A percentile compares a stretch with the other conserved stretches of the same genome.
Evolutionary conservation across 2,113 vertebrate species (phyloP).

Genomic region (Dermatemys mawii): DNA sequence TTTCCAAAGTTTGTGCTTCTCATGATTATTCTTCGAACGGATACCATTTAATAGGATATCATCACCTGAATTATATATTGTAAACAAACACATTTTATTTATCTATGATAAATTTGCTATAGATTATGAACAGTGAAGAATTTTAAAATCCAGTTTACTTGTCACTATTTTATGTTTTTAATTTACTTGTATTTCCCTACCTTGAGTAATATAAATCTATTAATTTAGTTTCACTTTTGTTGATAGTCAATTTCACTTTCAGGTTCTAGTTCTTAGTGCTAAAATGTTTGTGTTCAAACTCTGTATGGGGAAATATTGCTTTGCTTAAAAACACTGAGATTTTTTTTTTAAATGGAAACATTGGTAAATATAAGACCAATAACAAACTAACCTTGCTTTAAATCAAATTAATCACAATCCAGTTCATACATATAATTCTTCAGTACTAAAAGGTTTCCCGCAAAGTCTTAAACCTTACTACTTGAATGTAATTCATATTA

Average conservation of each 20-base stretch:
- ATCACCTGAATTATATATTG: background rate
- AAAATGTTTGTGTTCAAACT: background rate
- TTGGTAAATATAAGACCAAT: too few species aligned
- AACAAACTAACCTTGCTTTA: too few species aligned
- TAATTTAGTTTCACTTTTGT: background rate
- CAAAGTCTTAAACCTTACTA: too few species aligned
- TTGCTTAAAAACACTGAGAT: background rate
- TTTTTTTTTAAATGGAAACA: background rate
- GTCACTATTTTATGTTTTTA: background rate
- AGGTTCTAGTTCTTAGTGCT: background rate
- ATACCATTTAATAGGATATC: background rate
- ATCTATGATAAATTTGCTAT: background rate
- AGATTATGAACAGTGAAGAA: background rate
- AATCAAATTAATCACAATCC: background rate
- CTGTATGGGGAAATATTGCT: background rate
- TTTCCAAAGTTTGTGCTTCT: rapidly evolving
- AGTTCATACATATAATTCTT: too few species aligned
- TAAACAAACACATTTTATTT: background rate
- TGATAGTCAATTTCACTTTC: background rate
- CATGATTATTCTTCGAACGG: too few species aligned
- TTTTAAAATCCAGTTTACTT: background rate
- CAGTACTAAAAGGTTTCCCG: too few species aligned
- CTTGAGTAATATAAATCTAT: background rate
- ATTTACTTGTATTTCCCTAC: background rate
- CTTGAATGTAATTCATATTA: too few species aligned